Evolutionary conservation across 2,797 vertebrate genomes (phyloP), one percentile per base, ranked within the genome.

Genomic region (Liasis olivaceus): DNA sequence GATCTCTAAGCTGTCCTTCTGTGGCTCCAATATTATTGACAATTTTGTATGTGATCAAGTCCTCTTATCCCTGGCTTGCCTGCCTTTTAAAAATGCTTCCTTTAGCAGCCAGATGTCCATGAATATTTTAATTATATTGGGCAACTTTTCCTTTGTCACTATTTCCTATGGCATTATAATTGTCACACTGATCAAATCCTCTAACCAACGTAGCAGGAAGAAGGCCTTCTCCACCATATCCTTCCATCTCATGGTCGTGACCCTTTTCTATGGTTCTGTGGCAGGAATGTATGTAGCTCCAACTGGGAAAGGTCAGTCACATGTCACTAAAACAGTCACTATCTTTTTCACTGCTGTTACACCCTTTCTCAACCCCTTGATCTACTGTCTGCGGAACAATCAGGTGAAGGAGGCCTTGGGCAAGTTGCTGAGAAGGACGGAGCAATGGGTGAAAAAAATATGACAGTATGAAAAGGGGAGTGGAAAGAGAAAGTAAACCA

Each of bases 201-300:
- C 96, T 92, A 95, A 92, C 42, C 59, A 92, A 72, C 36, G 77
- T 66, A 94, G 92, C n/a, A 9, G 8, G 69, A 93, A 6, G 66
- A 96, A 96, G n/a, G 94, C 94, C 36, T 95, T 96, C 90, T 96
- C 95, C 54, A 96, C 95, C 5, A 89, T 94, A 85, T 94, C 92
- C 2, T 95, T 94, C 11, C 95, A 96, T 20, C 20, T 96, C 24
- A 63, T 85, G 51, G 93, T 96, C 28, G 95, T 96, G 54, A 94
- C 93, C 2, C 69, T 96, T 4, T 96, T 96, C 60, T 96, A 93
- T 87, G 93, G 94, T 0, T 95, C 96, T 26, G 93, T 95, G 0
- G 31, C 94, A 42, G 69, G 94, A 6, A 36, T 36, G 36, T 36
- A 36, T 36, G 36, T 36, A 36, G 36, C 36, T 36, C 36, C 36